phyloP scores from a whole-genome alignment of 2,113 vertebrate genomes.

The Cyphomyrus plagiostoma region DNA sequence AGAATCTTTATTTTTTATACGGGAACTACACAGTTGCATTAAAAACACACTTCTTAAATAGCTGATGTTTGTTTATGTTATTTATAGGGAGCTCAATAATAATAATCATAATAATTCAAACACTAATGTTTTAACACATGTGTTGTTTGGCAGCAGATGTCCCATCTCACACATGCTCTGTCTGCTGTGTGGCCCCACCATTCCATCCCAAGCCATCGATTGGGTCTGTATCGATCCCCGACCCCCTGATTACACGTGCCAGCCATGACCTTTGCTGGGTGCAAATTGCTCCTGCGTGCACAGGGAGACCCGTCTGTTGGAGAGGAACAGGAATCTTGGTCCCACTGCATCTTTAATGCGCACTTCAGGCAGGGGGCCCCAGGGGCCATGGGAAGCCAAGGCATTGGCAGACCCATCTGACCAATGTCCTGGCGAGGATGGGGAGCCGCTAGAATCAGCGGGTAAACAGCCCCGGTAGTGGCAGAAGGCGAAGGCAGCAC shows the following conservation, averaged over 20 bases:
- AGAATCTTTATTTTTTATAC: background rate
- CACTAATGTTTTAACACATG: background rate
- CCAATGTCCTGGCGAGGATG: background rate
- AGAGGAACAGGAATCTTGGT: background rate
- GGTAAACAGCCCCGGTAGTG: background rate
- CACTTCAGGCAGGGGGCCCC: background rate
- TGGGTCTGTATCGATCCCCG: background rate
- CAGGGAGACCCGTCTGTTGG: background rate
- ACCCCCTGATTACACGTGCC: background rate
- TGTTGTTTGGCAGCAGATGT: background rate
- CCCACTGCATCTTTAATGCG: background rate
- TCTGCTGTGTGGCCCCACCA: background rate
- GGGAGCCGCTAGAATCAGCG: background rate
- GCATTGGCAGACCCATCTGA: background rate
- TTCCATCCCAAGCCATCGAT: background rate
- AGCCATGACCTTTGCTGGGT: background rate
- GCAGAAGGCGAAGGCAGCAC: constrained; percentile 46
- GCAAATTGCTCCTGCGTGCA: background rate
- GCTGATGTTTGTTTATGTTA: background rate
- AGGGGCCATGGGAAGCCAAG: background rate
- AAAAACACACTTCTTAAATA: background rate
- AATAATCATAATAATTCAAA: background rate
- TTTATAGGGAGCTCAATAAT: background rate
- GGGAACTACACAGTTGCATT: background rate
- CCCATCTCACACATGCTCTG: background rate